These are phyloP conservation scores for Tinea trinotella DNA, from an alignment of 2,888 invertebrate species.

Conservation along the genomic window DNA sequence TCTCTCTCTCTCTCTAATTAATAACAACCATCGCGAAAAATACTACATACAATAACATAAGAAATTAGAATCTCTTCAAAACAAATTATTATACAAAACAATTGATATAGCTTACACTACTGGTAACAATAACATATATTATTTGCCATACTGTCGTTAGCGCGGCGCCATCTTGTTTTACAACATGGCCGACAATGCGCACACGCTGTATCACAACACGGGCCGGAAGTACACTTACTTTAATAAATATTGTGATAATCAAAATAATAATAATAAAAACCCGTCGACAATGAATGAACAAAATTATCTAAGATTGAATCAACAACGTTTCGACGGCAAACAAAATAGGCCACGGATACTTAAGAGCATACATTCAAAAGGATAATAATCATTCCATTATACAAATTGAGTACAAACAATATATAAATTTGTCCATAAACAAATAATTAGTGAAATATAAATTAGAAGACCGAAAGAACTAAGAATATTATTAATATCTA, in stretches of 20 bases:
- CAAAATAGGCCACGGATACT: background rate
- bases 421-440: constrained; percentile 7
- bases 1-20: constrained; percentile 41
- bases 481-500: constrained; percentile 43
- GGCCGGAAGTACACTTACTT: background rate
- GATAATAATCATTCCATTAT: background rate
- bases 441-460: constrained; percentile 4
- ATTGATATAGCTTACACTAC: constrained; percentile 62
- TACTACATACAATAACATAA: constrained; percentile 36
- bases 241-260: background rate
- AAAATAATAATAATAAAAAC: background rate
- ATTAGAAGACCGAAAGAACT: background rate
- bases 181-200: no score
- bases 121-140: constrained; percentile 67
- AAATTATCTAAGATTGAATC: background rate
- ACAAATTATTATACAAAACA: constrained; percentile 51
- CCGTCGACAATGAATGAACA: background rate
- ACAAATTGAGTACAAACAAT: constrained; percentile 6
- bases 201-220: background rate
- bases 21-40: constrained; percentile 44
- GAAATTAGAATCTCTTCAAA: constrained; percentile 40
- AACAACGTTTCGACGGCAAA: background rate
- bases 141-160: constrained; percentile 8
- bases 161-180: background rate
- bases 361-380: background rate